Evolutionary conservation across 2,797 vertebrate species (phyloP).

Genomic region (Cirrhinus molitorella): DNA sequence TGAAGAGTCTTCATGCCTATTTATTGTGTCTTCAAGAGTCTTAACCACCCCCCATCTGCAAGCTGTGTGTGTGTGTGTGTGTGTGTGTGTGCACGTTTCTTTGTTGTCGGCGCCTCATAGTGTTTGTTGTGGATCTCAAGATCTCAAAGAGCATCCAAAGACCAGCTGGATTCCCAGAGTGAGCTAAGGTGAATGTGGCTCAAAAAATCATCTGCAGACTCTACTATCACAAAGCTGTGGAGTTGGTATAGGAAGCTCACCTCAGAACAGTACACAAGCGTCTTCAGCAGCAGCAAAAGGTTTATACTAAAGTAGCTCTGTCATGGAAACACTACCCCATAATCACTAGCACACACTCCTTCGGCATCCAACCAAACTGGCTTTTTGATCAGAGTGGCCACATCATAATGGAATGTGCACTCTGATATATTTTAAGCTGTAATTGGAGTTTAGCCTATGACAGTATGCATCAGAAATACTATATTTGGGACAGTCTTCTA

Average conservation of each 20-base stretch:
- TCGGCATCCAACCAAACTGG: neutral
- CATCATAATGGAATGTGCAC: slow-evolving; percentile 49
- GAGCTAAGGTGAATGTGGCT: slow-evolving; percentile 40
- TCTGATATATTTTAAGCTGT: slow-evolving; percentile 43
- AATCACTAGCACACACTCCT: slow-evolving; percentile 53
- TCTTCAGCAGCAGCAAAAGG: slow-evolving; percentile 19
- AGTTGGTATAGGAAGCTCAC: slow-evolving; percentile 24
- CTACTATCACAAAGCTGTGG: neutral
- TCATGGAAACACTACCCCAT: slow-evolving; percentile 57
- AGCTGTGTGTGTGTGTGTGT: neutral
- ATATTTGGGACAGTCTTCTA: slow-evolving; percentile 31
- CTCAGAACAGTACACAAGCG: slow-evolving; percentile 14
- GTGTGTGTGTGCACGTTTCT: no score
- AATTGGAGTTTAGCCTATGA: slow-evolving; percentile 43
- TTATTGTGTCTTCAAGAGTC: slow-evolving; percentile 36
- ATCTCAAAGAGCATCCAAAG: slow-evolving; percentile 47
- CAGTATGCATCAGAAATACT: slow-evolving; percentile 19
- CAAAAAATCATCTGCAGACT: slow-evolving; percentile 30
- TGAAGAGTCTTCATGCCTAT: slow-evolving; percentile 26
- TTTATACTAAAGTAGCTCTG: slow-evolving; percentile 45
- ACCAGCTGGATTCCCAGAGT: slow-evolving; percentile 37
- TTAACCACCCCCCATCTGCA: slow-evolving; percentile 13
- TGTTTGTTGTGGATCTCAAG: slow-evolving; percentile 47
- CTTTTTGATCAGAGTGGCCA: slow-evolving; percentile 49
- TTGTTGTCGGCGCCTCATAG: slow-evolving; percentile 38